phyloP scores from a whole-genome alignment of 2,113 vertebrate genomes.

The Dunckerocampus dactyliophorus region DNA sequence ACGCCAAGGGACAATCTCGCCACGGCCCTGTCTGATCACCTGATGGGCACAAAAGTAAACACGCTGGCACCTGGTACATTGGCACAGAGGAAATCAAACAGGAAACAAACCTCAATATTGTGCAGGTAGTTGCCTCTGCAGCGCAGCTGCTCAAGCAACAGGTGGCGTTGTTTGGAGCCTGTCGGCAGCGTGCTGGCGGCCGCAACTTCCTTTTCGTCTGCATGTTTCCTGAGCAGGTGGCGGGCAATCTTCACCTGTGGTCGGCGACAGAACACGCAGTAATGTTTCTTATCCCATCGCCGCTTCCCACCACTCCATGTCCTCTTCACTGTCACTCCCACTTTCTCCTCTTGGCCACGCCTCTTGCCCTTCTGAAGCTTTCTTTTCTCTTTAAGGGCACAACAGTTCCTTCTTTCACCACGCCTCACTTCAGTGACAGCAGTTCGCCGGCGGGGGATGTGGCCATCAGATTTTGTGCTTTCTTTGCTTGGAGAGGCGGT shows the following conservation, averaged over 20 bases:
- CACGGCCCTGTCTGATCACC: conserved; percentile 48
- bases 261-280: conserved; percentile 51
- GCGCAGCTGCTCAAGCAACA: conserved; percentile 53
- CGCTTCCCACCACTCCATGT: conserved; percentile 26
- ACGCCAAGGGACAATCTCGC: conserved; percentile 49
- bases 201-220: conserved; percentile 39
- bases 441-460: background rate
- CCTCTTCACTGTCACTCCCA: conserved; percentile 51
- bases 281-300: conserved; percentile 54
- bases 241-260: conserved; percentile 11
- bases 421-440: background rate
- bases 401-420: conserved; percentile 11
- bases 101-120: conserved; percentile 52
- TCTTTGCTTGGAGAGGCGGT: conserved; percentile 2
- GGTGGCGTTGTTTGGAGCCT: conserved; percentile 48
- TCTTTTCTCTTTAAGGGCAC: background rate
- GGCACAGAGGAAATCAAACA: background rate
- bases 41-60: conserved; percentile 7
- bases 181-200: conserved; percentile 28
- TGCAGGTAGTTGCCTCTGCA: conserved; percentile 55
- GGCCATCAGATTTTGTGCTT: background rate
- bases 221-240: conserved; percentile 49
- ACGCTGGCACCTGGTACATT: background rate
- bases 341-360: conserved; percentile 20
- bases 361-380: conserved; percentile 14